Evolutionary conservation across 2,113 vertebrate species (phyloP).

Genomic region (Carassius gibelio): DNA sequence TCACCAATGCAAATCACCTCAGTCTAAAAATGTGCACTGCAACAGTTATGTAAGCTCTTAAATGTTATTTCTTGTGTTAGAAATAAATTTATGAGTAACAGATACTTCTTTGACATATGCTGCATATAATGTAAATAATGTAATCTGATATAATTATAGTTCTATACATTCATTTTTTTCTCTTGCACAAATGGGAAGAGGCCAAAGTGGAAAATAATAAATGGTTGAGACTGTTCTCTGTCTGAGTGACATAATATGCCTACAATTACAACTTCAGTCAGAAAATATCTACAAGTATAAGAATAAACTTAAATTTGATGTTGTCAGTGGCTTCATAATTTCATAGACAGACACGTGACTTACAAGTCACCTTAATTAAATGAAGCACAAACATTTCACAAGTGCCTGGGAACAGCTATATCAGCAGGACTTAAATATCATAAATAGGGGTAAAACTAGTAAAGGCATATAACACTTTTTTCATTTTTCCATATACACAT

Average conservation of each 20-base stretch:
- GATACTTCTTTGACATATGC: too few relatives aligned
- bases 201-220: slow-evolving; percentile 12
- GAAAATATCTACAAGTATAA: not conserved
- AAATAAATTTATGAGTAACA: not conserved
- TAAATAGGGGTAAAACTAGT: not conserved
- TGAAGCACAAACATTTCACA: not conserved
- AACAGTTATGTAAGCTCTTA: not conserved
- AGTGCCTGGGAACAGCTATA: not conserved
- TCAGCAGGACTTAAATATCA: not conserved
- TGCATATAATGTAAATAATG: slow-evolving; percentile 26
- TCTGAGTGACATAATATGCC: not conserved
- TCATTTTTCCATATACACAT: not conserved
- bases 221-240: not conserved
- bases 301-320: not conserved
- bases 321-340: not conserved
- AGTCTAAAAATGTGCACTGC: not conserved
- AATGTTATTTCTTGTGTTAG: not conserved
- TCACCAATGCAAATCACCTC: not conserved
- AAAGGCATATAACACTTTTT: not conserved
- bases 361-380: not conserved
- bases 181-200: slow-evolving; percentile 22
- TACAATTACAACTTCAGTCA: not conserved
- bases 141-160: not conserved
- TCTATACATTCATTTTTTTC: not conserved
- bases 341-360: not conserved